Evolutionary conservation across 2,113 vertebrate genomes (phyloP).

Genomic region (Garra rufa): DNA sequence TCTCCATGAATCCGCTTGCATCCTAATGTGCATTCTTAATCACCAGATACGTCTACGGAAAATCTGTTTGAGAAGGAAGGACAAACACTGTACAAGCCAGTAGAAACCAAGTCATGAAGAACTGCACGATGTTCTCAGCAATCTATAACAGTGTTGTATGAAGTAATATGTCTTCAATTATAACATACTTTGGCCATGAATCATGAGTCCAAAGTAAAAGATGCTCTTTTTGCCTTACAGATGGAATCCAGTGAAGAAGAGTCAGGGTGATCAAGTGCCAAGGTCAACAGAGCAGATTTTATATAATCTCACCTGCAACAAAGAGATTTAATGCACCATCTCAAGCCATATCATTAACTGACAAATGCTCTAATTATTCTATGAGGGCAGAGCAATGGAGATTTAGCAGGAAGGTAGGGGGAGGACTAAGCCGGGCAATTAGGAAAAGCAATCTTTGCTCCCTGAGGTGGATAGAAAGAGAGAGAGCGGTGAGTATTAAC

Average conservation of each 20-base stretch:
- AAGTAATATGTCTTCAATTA: neutral
- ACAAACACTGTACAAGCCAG: neutral
- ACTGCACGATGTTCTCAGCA: neutral
- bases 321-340: neutral
- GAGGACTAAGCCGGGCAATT: slow-evolving; percentile 54
- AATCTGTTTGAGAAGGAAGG: neutral
- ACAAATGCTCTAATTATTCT: slow-evolving; percentile 47
- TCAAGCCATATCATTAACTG: slow-evolving; percentile 37
- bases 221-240: neutral
- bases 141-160: neutral
- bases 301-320: slow-evolving; percentile 5
- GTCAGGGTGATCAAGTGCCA: neutral
- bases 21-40: neutral
- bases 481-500: slow-evolving; percentile 10
- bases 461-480: slow-evolving; percentile 42
- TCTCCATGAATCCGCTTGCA: neutral
- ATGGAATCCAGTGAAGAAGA: neutral
- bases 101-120: too few species aligned
- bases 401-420: slow-evolving; percentile 32
- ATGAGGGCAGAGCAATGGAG: slow-evolving; percentile 22
- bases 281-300: slow-evolving; percentile 27
- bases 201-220: neutral
- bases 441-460: slow-evolving; percentile 58
- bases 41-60: neutral
- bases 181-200: neutral